These are phyloP conservation scores for Dryobota labecula DNA, from an alignment of 2,888 invertebrate species.

Conservation along the genomic window DNA sequence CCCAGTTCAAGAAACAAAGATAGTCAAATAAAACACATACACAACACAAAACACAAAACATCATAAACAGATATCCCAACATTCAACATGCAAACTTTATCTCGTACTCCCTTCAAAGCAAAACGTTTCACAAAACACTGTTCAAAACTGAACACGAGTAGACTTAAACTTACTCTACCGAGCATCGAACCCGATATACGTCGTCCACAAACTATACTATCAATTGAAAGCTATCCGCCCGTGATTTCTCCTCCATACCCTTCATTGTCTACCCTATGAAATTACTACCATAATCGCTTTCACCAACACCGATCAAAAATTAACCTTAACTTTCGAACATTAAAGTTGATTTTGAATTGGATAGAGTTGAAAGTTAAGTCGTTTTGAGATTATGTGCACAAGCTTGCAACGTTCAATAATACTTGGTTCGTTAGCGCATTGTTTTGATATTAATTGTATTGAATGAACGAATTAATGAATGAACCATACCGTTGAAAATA, in stretches of 20 bases:
- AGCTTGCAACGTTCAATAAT: slow-evolving; percentile 73
- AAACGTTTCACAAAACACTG: slow-evolving; percentile 41
- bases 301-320: slow-evolving; percentile 48
- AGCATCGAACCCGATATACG: slow-evolving; percentile 74
- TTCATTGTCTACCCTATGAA: slow-evolving; percentile 53
- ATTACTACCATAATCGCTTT: slow-evolving; percentile 67
- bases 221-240: slow-evolving; percentile 83
- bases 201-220: slow-evolving; percentile 80
- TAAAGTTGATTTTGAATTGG: slow-evolving; percentile 62
- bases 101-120: neutral
- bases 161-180: slow-evolving; percentile 50
- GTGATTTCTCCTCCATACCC: slow-evolving; percentile 77
- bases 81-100: slow-evolving; percentile 3
- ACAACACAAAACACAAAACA: no score
- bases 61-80: neutral
- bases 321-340: slow-evolving; percentile 18
- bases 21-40: neutral
- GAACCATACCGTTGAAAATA: slow-evolving; percentile 49
- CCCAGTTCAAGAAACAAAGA: neutral
- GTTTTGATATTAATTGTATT: slow-evolving; percentile 65
- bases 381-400: slow-evolving; percentile 53
- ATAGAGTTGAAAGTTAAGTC: slow-evolving; percentile 48
- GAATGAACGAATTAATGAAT: slow-evolving; percentile 42
- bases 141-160: slow-evolving; percentile 35
- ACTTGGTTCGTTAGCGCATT: slow-evolving; percentile 79